Conservation (phyloP, 37 sponge, comb jelly and placozoan species). For the Lycopodina hypogea region DNA sequence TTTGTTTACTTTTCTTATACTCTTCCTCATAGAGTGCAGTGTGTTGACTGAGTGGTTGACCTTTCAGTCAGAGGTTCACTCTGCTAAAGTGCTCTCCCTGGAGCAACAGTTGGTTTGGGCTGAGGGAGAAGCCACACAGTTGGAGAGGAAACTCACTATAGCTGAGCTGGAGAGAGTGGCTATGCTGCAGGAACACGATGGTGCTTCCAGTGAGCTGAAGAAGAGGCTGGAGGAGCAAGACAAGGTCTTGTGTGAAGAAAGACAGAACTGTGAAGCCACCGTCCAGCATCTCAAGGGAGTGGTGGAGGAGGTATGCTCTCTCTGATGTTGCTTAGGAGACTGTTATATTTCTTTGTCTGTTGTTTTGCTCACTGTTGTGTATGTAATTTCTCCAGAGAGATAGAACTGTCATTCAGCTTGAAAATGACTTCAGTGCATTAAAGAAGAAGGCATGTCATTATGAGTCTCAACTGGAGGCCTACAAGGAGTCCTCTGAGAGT, state of each 20-base stretch:
- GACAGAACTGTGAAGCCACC: no score
- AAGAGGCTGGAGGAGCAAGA: not conserved
- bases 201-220: not conserved
- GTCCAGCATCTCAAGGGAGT: no score
- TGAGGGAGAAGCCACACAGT: conserved; percentile 26
- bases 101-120: not conserved
- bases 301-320: no score
- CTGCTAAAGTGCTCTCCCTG: not conserved
- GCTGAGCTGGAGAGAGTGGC: conserved; percentile 36
- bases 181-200: not conserved
- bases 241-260: no score
- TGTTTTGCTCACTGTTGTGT: not conserved
- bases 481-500: not conserved
- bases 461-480: conserved; percentile 9
- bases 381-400: not conserved
- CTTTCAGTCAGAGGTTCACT: not conserved
- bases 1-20: not conserved
- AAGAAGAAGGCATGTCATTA: not conserved
- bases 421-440: not conserved
- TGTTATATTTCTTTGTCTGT: no score
- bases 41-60: not conserved
- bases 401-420: conserved; percentile 1
- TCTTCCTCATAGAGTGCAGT: not conserved
- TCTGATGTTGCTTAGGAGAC: no score
- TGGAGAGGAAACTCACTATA: conserved; percentile 34